Evolutionary conservation across 2,888 invertebrate species (phyloP), one percentile per base, ranked within the genome.

Genomic region (Apamea monoglypha): DNA sequence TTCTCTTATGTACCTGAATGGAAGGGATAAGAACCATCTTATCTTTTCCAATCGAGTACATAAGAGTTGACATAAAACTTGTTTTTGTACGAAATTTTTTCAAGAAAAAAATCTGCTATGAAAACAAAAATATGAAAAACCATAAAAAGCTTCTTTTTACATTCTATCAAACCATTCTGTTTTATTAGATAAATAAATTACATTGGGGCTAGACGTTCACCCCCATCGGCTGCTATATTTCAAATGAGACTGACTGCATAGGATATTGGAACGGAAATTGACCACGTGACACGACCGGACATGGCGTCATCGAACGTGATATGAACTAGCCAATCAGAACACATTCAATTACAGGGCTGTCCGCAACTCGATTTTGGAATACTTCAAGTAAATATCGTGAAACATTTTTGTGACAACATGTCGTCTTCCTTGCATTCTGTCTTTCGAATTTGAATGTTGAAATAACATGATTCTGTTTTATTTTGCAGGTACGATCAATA

Each of bases 181-280:
- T 80, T 71, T 80, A 82, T 80, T 73, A 74, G 12, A 25, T 50
- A 73, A 68, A 80, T 87, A 87, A 80, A 83, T 83, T 79, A 81
- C 75, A 79, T 87, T 83, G 80, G 73, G 84, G 59, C 44, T 76
- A 90, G 89, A 89, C 86, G 88, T 87, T 74, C 69, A 68, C 75
- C 73, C 78, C 76, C 66, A 72, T 77, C 80, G 76, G 76, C 80
- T 68, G 85, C 86, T 86, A 85, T 85, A 85, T 90, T 85, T 88
- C 84, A 86, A 92, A 91, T 92, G 92, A 86, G 87, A 88, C 90
- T 90, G 92, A 91, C 93, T 94, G 93, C 93, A 93, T 92, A 91
- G 96, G 96, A 96, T 95, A 95, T 96, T 94, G 93, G 87, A 90
- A 92, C 93, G 96, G 96, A 96, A 96, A 96, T 96, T 94, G 94